Evolutionary conservation across 1,140 invertebrate genomes (phyloP).

Genomic region (Megathymus violae): DNA sequence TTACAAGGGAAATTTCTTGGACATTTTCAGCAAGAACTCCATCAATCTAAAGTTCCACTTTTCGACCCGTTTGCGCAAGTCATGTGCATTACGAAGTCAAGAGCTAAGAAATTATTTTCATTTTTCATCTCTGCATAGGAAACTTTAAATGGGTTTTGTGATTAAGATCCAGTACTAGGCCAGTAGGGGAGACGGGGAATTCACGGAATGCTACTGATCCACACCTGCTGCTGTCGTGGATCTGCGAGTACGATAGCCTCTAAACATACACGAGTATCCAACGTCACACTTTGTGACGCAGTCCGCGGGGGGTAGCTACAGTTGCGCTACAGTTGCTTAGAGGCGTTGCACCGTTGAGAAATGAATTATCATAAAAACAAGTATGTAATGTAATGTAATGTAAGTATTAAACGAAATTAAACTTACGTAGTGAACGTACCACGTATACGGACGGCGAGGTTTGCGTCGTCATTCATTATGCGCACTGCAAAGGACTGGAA

Average conservation of each 20-base stretch:
- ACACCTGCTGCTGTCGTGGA: too few relatives aligned
- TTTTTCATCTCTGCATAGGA: constrained; percentile 50
- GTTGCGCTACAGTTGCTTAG: too few relatives aligned
- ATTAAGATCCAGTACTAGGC: background rate
- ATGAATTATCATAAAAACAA: background rate
- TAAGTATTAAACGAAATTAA: background rate
- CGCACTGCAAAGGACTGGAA: too few relatives aligned
- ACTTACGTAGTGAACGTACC: too few relatives aligned
- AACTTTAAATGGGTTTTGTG: constrained; percentile 57
- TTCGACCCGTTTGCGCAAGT: constrained; percentile 39
- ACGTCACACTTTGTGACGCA: too few relatives aligned
- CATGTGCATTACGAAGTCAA: constrained; percentile 45
- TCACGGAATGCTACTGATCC: too few relatives aligned
- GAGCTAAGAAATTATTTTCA: constrained; percentile 48
- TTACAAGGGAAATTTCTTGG: background rate
- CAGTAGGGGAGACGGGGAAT: too few relatives aligned
- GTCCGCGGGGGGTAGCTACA: too few relatives aligned
- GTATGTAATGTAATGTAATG: background rate
- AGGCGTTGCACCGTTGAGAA: background rate
- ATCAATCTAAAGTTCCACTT: constrained; percentile 2
- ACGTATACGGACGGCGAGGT: too few relatives aligned
- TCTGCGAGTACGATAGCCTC: too few relatives aligned
- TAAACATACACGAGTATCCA: too few relatives aligned
- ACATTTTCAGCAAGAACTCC: background rate
- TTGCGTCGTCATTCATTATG: too few relatives aligned